Conservation (phyloP, 2,113 vertebrate genomes). For the Nerophis ophidion region DNA sequence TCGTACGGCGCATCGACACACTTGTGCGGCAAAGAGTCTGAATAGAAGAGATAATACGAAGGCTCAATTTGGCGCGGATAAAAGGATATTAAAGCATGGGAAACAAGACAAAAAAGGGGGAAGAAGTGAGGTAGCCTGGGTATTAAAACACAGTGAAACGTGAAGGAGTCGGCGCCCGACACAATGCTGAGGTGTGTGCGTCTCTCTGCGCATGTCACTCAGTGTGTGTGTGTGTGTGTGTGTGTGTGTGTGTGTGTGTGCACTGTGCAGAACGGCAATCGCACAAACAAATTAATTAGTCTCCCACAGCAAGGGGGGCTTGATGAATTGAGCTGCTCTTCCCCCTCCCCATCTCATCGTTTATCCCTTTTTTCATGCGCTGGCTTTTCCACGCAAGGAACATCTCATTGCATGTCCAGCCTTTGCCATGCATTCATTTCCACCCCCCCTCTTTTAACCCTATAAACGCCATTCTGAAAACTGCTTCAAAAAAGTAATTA, state of each 20-base stretch:
- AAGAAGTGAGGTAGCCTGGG: slow-evolving; percentile 13
- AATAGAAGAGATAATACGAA: slow-evolving; percentile 10
- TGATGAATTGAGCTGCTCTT: slow-evolving; percentile 68
- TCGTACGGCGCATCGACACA: slow-evolving; percentile 18
- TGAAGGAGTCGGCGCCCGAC: slow-evolving; percentile 11
- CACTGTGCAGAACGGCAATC: slow-evolving; percentile 64
- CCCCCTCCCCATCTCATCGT: slow-evolving; percentile 15
- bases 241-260: slow-evolving; percentile 13
- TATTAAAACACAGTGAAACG: slow-evolving; percentile 27
- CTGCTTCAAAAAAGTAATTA: too few relatives aligned
- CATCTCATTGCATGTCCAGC: slow-evolving; percentile 64
- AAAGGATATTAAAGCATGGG: slow-evolving; percentile 5
- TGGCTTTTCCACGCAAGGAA: slow-evolving; percentile 52
- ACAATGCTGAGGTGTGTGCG: slow-evolving; percentile 15
- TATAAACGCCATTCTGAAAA: too few relatives aligned
- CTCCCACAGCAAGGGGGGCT: slow-evolving; percentile 59
- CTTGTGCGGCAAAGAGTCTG: neutral
- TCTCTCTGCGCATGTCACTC: slow-evolving; percentile 1
- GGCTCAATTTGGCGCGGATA: slow-evolving; percentile 14
- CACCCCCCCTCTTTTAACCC: slow-evolving; percentile 24
- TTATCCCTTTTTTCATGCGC: slow-evolving; percentile 27
- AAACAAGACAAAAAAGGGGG: slow-evolving; percentile 21
- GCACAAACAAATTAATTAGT: slow-evolving; percentile 80
- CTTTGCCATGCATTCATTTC: slow-evolving; percentile 64
- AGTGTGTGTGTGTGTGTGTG: slow-evolving; percentile 6